Evolutionary conservation across 2,797 vertebrate genomes (phyloP).

Genomic region (Pteronotus mesoamericanus): DNA sequence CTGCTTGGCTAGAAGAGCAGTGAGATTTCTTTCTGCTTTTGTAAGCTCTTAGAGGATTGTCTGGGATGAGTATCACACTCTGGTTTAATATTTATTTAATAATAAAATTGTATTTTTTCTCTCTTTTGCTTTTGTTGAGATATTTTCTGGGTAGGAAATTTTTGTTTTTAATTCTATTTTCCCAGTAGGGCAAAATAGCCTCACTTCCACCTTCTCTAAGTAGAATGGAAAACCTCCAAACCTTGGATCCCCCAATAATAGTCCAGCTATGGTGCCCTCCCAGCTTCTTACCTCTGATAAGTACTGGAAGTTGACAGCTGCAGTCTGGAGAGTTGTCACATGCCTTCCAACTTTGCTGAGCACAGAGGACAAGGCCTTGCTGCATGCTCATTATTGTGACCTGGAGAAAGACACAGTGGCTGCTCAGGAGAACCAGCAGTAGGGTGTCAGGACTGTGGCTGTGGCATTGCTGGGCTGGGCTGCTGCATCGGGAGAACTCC

Average conservation of each 20-base stretch:
- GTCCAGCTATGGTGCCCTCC: neutral
- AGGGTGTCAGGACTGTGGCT: neutral
- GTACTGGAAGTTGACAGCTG: too few species aligned
- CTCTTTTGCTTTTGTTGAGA: neutral
- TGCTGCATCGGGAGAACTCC: neutral
- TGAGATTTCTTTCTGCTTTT: neutral
- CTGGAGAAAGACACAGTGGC: accelerated
- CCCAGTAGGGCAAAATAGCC: neutral
- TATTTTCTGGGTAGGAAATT: neutral
- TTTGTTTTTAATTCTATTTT: neutral
- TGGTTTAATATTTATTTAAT: neutral
- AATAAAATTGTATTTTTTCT: neutral
- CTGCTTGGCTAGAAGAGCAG: neutral
- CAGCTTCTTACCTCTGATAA: neutral
- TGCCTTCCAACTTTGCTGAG: neutral
- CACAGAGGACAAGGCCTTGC: neutral
- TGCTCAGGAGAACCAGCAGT: neutral
- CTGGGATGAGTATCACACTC: too few species aligned
- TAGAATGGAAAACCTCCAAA: neutral
- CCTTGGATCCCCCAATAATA: too few species aligned
- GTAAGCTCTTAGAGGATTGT: neutral
- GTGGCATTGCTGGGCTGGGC: too few species aligned
- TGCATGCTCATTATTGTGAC: accelerated
- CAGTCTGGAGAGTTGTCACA: neutral
- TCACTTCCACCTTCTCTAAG: neutral